Conservation (phyloP, 1,140 invertebrate genomes). For the Drosophila neocordata region DNA sequence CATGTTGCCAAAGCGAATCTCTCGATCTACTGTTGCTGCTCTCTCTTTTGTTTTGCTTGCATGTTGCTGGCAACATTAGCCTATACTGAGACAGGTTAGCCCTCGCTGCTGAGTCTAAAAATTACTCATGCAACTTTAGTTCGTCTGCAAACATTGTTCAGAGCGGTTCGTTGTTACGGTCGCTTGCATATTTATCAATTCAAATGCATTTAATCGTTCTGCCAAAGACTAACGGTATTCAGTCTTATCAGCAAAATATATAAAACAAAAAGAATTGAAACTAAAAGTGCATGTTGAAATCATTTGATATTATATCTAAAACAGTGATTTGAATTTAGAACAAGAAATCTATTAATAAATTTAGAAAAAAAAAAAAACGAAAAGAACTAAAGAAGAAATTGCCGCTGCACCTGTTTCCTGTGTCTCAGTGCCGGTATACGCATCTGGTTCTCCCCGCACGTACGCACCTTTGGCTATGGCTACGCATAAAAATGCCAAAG, state of each 20-base stretch:
- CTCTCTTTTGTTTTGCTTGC: background rate
- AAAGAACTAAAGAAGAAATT: constrained; percentile 31
- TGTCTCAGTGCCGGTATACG: constrained; percentile 20
- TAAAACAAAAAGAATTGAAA: constrained; percentile 22
- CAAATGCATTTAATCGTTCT: constrained; percentile 2
- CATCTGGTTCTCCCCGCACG: constrained; percentile 52
- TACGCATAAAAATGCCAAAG: constrained; percentile 59
- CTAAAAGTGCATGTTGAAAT: constrained; percentile 40
- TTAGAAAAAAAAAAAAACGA: background rate
- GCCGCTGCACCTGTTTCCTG: constrained; percentile 71
- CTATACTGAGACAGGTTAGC: constrained; percentile 39
- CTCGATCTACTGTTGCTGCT: constrained; percentile 25
- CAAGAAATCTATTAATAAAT: constrained; percentile 1
- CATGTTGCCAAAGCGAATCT: constrained; percentile 7
- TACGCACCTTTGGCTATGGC: constrained; percentile 68
- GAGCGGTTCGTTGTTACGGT: constrained; percentile 41
- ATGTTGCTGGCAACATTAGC: background rate
- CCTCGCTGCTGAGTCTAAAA: constrained; percentile 36
- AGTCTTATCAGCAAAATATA: constrained; percentile 3
- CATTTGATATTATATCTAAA: constrained; percentile 8
- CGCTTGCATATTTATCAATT: background rate
- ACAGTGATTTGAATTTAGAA: constrained; percentile 34
- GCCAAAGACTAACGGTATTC: constrained; percentile 18
- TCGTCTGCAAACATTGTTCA: constrained; percentile 47
- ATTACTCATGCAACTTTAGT: constrained; percentile 33